A percentile compares a stretch with the other conserved stretches of the same genome.
Evolutionary conservation across 2,113 vertebrate genomes (phyloP).

Genomic region (Crotalus horridus): DNA sequence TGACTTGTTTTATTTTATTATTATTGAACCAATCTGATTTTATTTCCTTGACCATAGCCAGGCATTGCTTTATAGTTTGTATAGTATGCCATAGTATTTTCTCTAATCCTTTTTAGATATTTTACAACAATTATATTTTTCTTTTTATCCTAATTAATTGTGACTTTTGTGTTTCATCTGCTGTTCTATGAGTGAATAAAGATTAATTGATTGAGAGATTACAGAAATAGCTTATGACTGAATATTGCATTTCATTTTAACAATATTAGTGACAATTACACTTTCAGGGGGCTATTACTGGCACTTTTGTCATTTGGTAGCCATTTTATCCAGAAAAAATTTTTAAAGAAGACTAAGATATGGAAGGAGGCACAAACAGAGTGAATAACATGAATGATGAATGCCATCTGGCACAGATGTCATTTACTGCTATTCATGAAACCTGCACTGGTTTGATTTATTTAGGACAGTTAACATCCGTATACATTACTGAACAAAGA

Average conservation of each 20-base stretch:
- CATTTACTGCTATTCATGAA: conserved; percentile 61
- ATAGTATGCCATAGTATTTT: neutral
- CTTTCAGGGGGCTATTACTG: conserved; percentile 23
- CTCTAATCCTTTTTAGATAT: neutral
- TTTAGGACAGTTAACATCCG: conserved; percentile 46
- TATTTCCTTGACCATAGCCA: neutral
- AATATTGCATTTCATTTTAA: conserved; percentile 14
- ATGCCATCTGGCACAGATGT: conserved; percentile 64
- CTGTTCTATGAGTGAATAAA: neutral
- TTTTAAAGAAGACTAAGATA: neutral
- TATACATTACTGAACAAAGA: conserved; percentile 30
- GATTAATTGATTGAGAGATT: neutral
- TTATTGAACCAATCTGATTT: neutral
- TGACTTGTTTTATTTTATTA: neutral
- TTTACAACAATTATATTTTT: neutral
- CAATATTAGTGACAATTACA: conserved; percentile 24
- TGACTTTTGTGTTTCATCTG: neutral
- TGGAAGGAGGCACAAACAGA: conserved; percentile 31
- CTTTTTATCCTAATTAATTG: neutral
- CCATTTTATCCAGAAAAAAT: neutral
- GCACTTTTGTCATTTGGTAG: conserved; percentile 26
- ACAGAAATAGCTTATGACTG: neutral
- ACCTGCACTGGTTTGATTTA: conserved; percentile 59
- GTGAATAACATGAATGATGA: conserved; percentile 35
- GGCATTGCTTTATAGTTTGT: neutral